Conservation (phyloP, 1,140 invertebrate genomes). For the Homalodisca vitripennis region DNA sequence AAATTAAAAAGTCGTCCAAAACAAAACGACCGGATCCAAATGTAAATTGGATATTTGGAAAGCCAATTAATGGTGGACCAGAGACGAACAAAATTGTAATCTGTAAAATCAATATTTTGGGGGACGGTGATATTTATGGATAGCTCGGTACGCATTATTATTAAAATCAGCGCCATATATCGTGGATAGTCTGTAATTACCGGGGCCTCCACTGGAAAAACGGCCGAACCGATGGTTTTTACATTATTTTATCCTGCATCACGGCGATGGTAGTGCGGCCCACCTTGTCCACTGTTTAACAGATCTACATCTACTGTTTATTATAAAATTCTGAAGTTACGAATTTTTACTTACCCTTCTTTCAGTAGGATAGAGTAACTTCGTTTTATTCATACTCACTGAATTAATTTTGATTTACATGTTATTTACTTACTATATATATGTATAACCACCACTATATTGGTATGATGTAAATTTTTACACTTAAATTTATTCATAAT, state of each 20-base stretch:
- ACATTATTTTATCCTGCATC: conserved; percentile 17
- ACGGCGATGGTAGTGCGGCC: neutral
- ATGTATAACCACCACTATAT: too few species aligned
- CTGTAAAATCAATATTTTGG: conserved; percentile 20
- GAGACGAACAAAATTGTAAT: neutral
- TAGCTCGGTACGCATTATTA: conserved; percentile 20
- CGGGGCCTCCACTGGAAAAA: neutral
- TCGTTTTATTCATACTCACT: too few species aligned
- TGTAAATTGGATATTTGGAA: conserved; percentile 14
- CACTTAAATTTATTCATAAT: too few species aligned
- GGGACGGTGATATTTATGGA: conserved; percentile 17
- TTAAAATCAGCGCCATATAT: conserved; percentile 18
- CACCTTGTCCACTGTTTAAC: too few species aligned
- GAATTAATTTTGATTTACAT: too few species aligned
- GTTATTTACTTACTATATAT: too few species aligned
- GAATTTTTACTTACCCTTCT: too few species aligned
- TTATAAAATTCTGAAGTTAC: too few species aligned
- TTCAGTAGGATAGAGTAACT: too few species aligned
- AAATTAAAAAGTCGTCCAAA: conserved; percentile 20
- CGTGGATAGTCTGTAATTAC: conserved; percentile 7
- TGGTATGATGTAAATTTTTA: too few species aligned
- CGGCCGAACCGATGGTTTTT: conserved; percentile 13
- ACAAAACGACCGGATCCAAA: conserved; percentile 12
- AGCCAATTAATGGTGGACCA: conserved; percentile 9
- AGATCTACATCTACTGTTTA: too few species aligned